These are phyloP conservation scores for Leucophenga montana DNA, from an alignment of 2,888 invertebrate genomes.

Conservation along the genomic window DNA sequence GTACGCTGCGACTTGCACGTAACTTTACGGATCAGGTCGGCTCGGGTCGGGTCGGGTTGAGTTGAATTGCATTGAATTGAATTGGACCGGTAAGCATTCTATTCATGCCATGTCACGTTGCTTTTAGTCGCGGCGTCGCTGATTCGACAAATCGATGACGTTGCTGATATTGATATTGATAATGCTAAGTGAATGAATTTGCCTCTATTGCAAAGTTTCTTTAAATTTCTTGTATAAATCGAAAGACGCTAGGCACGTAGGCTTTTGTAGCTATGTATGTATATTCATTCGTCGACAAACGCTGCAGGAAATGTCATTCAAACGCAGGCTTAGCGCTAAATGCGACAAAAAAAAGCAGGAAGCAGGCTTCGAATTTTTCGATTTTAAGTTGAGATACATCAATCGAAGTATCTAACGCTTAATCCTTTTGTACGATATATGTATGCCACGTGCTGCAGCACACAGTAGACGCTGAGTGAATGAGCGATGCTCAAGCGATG, in stretches of 20 bases:
- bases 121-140: too few relatives aligned
- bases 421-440: conserved; percentile 33
- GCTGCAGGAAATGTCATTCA: conserved; percentile 23
- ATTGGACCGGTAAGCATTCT: too few relatives aligned
- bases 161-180: background rate
- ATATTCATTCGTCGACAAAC: background rate
- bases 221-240: too few relatives aligned
- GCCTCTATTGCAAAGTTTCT: too few relatives aligned
- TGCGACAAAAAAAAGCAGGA: background rate
- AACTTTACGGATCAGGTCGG: background rate
- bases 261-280: background rate
- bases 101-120: too few relatives aligned
- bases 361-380: background rate
- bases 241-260: conserved; percentile 6
- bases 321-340: background rate
- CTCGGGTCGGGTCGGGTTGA: too few relatives aligned
- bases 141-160: conserved; percentile 5
- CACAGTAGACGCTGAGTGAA: conserved; percentile 52
- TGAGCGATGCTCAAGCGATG: background rate
- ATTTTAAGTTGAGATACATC: conserved; percentile 29
- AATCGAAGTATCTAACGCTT: conserved; percentile 32
- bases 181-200: too few relatives aligned
- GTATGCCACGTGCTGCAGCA: conserved; percentile 16
- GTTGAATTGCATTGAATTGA: too few relatives aligned
- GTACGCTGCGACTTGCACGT: conserved; percentile 5